Evolutionary conservation across 2,888 invertebrate species (phyloP).

Genomic region (Polia nebulosa): DNA sequence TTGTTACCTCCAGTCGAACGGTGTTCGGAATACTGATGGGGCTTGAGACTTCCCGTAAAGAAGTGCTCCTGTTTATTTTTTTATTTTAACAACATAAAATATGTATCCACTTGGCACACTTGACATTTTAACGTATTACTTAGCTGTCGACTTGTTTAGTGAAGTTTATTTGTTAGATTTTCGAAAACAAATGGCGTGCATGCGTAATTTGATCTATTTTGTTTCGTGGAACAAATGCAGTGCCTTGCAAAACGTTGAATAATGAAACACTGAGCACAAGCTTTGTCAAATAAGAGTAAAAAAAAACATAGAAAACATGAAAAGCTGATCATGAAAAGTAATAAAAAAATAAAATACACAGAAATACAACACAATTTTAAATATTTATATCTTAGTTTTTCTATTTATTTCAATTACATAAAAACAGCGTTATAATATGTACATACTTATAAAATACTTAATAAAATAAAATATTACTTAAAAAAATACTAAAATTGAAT

Average conservation of each 20-base stretch:
- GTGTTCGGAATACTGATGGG: constrained; percentile 88
- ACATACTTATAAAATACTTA: no score
- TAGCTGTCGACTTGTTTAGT: constrained; percentile 18
- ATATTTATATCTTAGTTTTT: no score
- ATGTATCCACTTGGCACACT: constrained; percentile 74
- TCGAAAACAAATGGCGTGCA: constrained; percentile 18
- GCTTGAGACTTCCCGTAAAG: constrained; percentile 75
- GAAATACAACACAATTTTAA: neutral
- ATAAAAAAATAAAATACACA: neutral
- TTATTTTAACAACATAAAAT: constrained; percentile 81
- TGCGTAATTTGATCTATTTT: constrained; percentile 15
- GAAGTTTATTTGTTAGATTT: constrained; percentile 33
- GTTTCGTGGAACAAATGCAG: constrained; percentile 5
- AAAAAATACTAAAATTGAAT: no score
- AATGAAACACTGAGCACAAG: neutral
- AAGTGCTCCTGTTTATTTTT: constrained; percentile 73
- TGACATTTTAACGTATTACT: constrained; percentile 73
- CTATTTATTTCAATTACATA: no score
- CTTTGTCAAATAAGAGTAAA: no score
- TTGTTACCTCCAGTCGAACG: constrained; percentile 89
- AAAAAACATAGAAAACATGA: neutral
- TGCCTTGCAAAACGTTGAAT: neutral
- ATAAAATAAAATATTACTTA: no score
- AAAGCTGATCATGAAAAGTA: neutral
- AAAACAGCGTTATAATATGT: no score